Evolutionary conservation across 2,888 invertebrate species (phyloP), one percentile per base, ranked within the genome.

Genomic region (Chrysolina haemoptera): DNA sequence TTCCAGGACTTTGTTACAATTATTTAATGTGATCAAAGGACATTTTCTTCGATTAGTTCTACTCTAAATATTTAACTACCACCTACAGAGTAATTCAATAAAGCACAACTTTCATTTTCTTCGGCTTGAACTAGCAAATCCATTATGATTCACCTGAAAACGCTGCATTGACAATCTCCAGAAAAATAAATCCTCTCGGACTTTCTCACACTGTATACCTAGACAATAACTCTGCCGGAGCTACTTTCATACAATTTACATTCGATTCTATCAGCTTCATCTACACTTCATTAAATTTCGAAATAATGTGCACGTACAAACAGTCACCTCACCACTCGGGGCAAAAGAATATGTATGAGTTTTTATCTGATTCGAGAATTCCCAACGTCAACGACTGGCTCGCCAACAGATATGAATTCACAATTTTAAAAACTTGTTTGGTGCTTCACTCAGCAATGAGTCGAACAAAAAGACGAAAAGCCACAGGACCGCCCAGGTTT

Each of bases 341-440:
- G 65, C 71, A 62, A 66, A 63, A 35, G 20, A 62, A 66, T 62
- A n/a, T 71, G 65, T 68, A 62, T 67, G 67, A 46, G 50, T 64
- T 69, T 59, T 73, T 73, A 73, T 73, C 69, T 73, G 73, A 73
- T 73, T 68, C 40, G 59, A 68, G 14, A 53, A 62, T 72, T 63
- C 53, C 68, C 68, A 64, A 27, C 46, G 70, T 55, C 50, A 41
- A 16, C 3, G 35, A 48, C 27, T 59, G 8, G 43, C 50, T 53
- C 20, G 48, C 35, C 40, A 68, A 53, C 48, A 48, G 65, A 68
- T 70, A 67, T 63, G 64, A 59, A 70, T 53, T 70, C 40, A 62
- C 48, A 41, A 63, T 50, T 67, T 71, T 68, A 72, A 70, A 71
- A 75, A 75, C 70, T 75, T 67, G 72, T 72, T 72, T 59, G 50